These are phyloP conservation scores for Aleiodes alternator DNA, from an alignment of 2,888 invertebrate genomes.

Conservation along the genomic window DNA sequence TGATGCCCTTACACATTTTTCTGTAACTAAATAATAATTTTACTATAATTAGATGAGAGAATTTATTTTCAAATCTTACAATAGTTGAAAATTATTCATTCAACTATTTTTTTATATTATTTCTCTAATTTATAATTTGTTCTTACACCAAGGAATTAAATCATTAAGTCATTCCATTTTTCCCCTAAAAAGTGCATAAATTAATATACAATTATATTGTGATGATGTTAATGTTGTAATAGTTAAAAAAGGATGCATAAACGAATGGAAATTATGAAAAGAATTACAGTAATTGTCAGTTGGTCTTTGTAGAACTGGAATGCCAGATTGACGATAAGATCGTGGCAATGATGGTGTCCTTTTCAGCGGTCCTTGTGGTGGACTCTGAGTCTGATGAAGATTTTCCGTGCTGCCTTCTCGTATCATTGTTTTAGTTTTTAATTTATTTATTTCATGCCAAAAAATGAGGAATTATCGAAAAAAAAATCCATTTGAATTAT, in stretches of 20 bases:
- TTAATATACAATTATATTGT: constrained; percentile 25
- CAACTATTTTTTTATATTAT: not conserved
- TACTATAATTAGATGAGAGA: too few relatives aligned
- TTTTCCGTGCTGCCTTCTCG: constrained; percentile 80
- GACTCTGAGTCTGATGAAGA: constrained; percentile 75
- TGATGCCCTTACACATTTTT: not conserved
- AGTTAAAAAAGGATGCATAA: not conserved
- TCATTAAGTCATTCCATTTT: constrained; percentile 7
- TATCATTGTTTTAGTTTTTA: constrained; percentile 55
- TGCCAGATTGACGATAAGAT: constrained; percentile 80
- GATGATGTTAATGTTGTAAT: constrained; percentile 21
- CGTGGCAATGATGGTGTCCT: constrained; percentile 80
- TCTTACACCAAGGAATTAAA: not conserved
- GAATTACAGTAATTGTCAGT: constrained; percentile 74
- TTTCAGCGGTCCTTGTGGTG: constrained; percentile 76
- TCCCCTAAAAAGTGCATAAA: constrained; percentile 12
- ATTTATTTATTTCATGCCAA: not conserved
- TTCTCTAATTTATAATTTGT: not conserved
- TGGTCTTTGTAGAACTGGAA: constrained; percentile 78
- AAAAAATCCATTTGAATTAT: constrained; percentile 28
- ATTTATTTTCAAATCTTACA: too few relatives aligned
- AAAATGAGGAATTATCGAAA: not conserved
- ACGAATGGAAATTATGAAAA: constrained; percentile 22
- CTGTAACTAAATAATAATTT: not conserved
- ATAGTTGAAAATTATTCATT: not conserved